Conservation (phyloP, 2,888 invertebrate species). For the Holacanthella duospinosa region DNA sequence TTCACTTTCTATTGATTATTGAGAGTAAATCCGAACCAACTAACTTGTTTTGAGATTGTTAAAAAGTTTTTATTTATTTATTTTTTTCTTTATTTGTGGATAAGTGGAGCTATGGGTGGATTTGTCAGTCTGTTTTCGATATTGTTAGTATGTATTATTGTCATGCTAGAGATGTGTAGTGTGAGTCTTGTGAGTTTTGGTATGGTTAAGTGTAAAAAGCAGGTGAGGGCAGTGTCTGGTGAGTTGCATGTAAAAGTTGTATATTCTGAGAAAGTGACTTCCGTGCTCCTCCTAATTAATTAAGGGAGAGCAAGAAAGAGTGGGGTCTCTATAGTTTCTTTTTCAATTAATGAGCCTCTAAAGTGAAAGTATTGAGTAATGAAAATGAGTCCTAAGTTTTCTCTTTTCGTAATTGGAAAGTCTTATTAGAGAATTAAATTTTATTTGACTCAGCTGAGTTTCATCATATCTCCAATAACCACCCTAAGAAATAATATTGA, state of each 20-base stretch:
- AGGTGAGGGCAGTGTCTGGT: neutral
- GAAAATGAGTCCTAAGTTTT: neutral
- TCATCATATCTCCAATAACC: constrained; percentile 1
- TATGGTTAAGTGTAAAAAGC: too few species aligned
- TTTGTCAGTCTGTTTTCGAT: neutral
- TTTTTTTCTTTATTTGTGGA: neutral
- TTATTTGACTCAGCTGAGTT: neutral
- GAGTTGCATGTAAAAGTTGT: neutral
- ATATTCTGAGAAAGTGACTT: neutral
- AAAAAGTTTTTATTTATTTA: too few species aligned
- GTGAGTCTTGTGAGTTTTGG: neutral
- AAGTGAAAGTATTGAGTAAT: constrained; percentile 5
- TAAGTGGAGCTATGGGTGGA: neutral
- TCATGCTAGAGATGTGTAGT: neutral
- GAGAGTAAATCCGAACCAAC: too few species aligned
- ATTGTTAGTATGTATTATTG: neutral
- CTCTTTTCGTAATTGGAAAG: constrained; percentile 1
- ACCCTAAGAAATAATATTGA: neutral
- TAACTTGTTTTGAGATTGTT: too few species aligned
- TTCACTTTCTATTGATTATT: neutral
- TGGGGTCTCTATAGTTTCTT: neutral
- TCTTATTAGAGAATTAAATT: constrained; percentile 6
- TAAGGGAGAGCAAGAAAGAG: neutral
- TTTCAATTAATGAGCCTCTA: constrained; percentile 1
- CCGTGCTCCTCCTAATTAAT: constrained; percentile 5